These are phyloP conservation scores for Cheilosia impressa DNA, from an alignment of 2,888 invertebrate species.

Conservation along the genomic window DNA sequence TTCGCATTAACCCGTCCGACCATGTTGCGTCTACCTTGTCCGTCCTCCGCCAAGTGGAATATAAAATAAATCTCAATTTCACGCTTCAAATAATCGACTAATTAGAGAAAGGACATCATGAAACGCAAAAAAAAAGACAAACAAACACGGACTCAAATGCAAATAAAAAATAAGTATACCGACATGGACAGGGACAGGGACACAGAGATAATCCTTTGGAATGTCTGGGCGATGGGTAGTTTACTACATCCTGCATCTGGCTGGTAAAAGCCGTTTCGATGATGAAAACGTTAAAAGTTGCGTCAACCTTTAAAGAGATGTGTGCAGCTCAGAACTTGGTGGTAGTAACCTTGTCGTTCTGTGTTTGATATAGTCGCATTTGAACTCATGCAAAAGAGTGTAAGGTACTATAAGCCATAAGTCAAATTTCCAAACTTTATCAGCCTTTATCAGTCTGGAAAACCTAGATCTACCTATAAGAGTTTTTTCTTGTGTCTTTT, in stretches of 20 bases:
- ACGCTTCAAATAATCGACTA: conserved; percentile 70
- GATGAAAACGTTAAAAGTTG: background rate
- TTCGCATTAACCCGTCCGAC: background rate
- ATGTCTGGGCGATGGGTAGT: conserved; percentile 6
- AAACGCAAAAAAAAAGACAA: conserved; percentile 21
- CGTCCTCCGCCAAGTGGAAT: conserved; percentile 23
- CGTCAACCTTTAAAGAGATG: no score
- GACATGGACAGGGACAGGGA: background rate
- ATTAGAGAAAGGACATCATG: conserved; percentile 61
- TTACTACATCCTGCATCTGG: conserved; percentile 1
- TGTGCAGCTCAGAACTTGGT: no score
- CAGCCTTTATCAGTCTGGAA: no score
- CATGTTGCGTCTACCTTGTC: background rate
- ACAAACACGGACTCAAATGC: conserved; percentile 2
- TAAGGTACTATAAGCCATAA: no score
- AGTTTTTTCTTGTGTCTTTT: no score
- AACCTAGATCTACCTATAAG: no score
- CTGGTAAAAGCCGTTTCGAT: background rate
- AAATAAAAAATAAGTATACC: conserved; percentile 58
- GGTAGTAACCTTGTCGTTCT: no score
- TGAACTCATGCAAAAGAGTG: no score
- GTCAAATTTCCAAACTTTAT: no score
- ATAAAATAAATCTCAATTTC: conserved; percentile 73
- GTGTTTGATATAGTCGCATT: no score
- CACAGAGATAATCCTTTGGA: conserved; percentile 1